These are phyloP conservation scores for Gnathonemus echidnorhynchus DNA, from an alignment of 2,113 vertebrate genomes.

Conservation along the genomic window DNA sequence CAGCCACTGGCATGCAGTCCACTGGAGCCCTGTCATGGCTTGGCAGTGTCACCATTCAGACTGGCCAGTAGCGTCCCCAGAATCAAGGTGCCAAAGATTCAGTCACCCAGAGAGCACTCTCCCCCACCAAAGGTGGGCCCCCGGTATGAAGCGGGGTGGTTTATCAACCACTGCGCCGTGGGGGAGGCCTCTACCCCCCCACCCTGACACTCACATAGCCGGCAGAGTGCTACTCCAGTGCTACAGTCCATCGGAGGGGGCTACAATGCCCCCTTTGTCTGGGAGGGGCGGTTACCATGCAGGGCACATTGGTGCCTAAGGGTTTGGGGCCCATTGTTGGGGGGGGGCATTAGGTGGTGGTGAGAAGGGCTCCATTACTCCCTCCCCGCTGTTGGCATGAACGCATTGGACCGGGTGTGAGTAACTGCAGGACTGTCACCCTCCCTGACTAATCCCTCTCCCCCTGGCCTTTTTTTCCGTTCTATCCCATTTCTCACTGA, in stretches of 20 bases:
- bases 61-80: background rate
- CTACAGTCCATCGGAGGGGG: background rate
- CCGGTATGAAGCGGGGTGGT: background rate
- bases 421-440: background rate
- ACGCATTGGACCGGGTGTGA: background rate
- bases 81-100: background rate
- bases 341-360: background rate
- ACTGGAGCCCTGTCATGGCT: background rate
- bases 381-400: background rate
- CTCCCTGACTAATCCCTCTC: background rate
- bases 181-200: background rate
- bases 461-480: background rate
- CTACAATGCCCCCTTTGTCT: conserved; percentile 31
- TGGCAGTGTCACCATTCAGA: background rate
- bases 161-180: background rate
- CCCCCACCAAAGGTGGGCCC: background rate
- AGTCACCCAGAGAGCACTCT: background rate
- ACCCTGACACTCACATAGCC: background rate
- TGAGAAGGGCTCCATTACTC: background rate
- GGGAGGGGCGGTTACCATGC: conserved; percentile 32
- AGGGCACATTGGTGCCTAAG: conserved; percentile 12
- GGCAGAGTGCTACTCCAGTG: conserved; percentile 27
- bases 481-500: background rate
- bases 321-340: background rate
- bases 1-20: background rate